A percentile compares a stretch with the other conserved stretches of the same genome.
These are phyloP conservation scores for Cnemophilus loriae DNA, from an alignment of 2,113 vertebrate species.

Conservation along the genomic window DNA sequence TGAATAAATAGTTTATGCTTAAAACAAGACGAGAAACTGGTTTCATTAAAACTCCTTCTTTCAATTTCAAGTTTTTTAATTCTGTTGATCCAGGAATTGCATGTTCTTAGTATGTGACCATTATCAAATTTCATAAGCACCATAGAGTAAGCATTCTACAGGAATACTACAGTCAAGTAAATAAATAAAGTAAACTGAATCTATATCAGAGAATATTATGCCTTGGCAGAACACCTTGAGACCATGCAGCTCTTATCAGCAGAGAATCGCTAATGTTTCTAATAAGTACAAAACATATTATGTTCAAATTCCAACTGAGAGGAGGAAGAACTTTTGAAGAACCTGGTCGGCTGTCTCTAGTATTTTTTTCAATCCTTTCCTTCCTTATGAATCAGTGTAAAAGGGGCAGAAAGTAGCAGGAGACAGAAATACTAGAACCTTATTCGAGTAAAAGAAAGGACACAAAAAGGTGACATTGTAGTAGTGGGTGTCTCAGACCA, in stretches of 20 bases:
- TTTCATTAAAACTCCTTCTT: background rate
- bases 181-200: background rate
- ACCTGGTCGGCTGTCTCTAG: background rate
- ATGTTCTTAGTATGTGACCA: background rate
- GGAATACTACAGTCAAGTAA: background rate
- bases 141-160: background rate
- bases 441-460: background rate
- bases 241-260: background rate
- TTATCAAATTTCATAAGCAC: background rate
- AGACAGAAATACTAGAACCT: background rate
- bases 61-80: background rate
- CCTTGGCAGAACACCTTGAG: background rate
- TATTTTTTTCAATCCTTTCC: background rate
- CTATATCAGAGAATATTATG: background rate
- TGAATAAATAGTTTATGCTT: background rate
- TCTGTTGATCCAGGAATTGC: background rate
- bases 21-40: background rate
- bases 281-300: background rate
- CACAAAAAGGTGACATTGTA: background rate
- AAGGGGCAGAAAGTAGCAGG: background rate
- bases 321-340: background rate
- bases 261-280: background rate
- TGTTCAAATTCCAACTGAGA: background rate
- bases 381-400: background rate
- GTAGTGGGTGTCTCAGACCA: background rate